Evolutionary conservation across 2,797 vertebrate species (phyloP), one percentile per base, ranked within the genome.

Genomic region (Sparus aurata): DNA sequence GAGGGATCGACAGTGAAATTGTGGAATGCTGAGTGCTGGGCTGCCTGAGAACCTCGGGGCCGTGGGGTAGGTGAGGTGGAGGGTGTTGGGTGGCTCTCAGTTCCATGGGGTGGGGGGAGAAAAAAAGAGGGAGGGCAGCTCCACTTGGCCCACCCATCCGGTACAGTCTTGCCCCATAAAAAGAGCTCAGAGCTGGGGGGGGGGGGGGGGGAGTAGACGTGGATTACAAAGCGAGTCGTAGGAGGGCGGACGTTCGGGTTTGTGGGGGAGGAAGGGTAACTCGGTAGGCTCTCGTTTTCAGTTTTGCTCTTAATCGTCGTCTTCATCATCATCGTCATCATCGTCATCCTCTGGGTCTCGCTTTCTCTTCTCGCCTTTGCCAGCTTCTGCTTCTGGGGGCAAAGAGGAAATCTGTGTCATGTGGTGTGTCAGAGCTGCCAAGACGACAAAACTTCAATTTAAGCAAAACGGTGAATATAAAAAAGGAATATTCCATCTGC

Each of bases 281-380:
- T 92, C 83, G 87, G 92, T 89, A 88, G 90, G 93, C 90, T 91
- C 89, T 87, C 57, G 20, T 88, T 81, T 87, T 90, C 80, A 77
- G 70, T 80, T 89, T 91, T 79, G 83, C 91, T 91, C 83, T 94
- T 93, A 95, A 83, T 95, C 94, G 3, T 95, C 94, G 1, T 96
- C 95, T 5, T 96, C 96, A 16, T 96, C 96, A 12, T 96, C 96
- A 0, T 97, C 97, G 0, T 96, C 96, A 0, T 97, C 96, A 30
- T 97, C 97, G 77, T 98, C 97, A 22, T 98, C 97, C 20, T 97
- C 97, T 52, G 95, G 94, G 57, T 97, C 97, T 94, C 97, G 94
- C 96, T 98, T 98, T 90, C 97, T 96, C 93, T 98, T 98, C 87
- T 97, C 96, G 12, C 97, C 97, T 93, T 96, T 97, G 60, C 83